A percentile compares a stretch with the other conserved stretches of the same genome.
Evolutionary conservation across 2,113 vertebrate species (phyloP).

Genomic region (Phoenicopterus ruber): DNA sequence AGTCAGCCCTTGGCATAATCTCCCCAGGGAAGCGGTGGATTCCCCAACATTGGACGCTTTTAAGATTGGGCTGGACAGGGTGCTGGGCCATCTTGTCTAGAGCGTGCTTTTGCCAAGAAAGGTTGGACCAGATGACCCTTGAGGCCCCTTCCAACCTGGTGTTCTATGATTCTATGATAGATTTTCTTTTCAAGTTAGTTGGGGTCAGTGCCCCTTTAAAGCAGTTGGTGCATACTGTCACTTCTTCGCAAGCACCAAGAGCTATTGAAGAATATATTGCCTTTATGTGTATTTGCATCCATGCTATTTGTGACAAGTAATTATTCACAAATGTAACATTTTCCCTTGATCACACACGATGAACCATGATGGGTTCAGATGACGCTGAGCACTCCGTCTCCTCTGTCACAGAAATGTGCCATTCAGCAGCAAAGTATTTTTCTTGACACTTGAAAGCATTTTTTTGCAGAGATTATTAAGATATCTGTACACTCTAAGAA

Average conservation of each 20-base stretch:
- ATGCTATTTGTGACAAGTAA: not conserved
- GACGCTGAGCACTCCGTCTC: not conserved
- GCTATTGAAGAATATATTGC: not conserved
- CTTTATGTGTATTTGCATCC: not conserved
- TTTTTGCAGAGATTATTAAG: not conserved
- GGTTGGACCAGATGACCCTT: no score
- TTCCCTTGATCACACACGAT: not conserved
- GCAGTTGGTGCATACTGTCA: not conserved
- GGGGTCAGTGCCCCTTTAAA: not conserved
- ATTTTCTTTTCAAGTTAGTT: not conserved
- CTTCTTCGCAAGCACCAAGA: not conserved
- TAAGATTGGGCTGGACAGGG: no score
- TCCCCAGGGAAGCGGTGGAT: no score
- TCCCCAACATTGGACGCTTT: no score
- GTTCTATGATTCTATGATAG: not conserved
- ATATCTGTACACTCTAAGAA: not conserved
- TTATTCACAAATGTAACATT: not conserved
- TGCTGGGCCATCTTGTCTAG: no score
- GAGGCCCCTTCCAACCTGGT: not conserved
- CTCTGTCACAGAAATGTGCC: not conserved
- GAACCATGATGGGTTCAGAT: not conserved
- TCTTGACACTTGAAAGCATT: not conserved
- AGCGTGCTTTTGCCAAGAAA: not conserved
- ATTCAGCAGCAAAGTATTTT: not conserved
- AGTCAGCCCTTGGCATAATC: no score